Evolutionary conservation across 1,140 invertebrate species (phyloP).

Genomic region (Coboldia fuscipes): DNA sequence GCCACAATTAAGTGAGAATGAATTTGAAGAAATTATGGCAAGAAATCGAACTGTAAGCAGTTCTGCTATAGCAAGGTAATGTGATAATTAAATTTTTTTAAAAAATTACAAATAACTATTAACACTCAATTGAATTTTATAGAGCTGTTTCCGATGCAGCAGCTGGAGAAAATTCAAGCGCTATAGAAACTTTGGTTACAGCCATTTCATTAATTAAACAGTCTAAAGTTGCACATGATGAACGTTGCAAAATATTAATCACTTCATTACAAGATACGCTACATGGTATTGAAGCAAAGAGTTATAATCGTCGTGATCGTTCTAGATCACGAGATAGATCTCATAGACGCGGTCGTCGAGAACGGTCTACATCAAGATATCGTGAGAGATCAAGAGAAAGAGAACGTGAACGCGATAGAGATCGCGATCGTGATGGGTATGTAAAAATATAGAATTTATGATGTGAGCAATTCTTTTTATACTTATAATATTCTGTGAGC

Average conservation of each 20-base stretch:
- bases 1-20: constrained; percentile 65
- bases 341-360: constrained; percentile 45
- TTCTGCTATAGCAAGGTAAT: constrained; percentile 62
- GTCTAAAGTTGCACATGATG: constrained; percentile 93
- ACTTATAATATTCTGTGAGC: background rate
- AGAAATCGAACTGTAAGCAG: constrained; percentile 93
- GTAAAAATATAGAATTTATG: background rate
- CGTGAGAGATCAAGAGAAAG: constrained; percentile 39
- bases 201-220: constrained; percentile 98
- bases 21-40: constrained; percentile 97
- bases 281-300: constrained; percentile 34
- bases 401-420: constrained; percentile 41
- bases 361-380: constrained; percentile 61
- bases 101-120: background rate
- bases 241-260: constrained; percentile 94
- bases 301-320: constrained; percentile 23
- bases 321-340: constrained; percentile 54
- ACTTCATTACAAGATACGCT: constrained; percentile 92
- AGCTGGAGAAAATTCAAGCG: constrained; percentile 82
- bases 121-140: background rate
- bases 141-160: constrained; percentile 94
- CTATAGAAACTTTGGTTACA: constrained; percentile 95
- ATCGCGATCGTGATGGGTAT: constrained; percentile 36
- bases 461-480: background rate
- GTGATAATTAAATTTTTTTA: background rate